Conservation (phyloP, 2,113 vertebrate species). For the Tragulus kanchil region DNA sequence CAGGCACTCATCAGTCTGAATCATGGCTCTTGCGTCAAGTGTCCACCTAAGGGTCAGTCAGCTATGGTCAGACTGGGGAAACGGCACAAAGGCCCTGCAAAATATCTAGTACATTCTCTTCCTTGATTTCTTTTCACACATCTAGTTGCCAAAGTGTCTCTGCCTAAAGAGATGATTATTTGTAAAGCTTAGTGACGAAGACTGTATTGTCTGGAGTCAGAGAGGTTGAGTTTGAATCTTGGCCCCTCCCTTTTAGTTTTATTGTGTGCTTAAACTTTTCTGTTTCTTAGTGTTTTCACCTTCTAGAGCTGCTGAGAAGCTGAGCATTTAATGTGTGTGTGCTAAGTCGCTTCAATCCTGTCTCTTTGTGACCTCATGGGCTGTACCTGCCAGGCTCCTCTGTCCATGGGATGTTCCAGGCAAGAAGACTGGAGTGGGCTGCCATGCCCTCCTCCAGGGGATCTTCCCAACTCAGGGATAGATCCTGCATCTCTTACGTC, state of each 20-base stretch:
- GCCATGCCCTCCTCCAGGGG: neutral
- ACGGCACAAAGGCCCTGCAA: neutral
- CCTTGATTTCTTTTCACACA: neutral
- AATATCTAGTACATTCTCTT: neutral
- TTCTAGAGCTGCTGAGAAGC: neutral
- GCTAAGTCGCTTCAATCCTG: neutral
- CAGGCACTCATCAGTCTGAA: neutral
- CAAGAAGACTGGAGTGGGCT: neutral
- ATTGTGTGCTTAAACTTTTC: neutral
- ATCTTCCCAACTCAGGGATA: neutral
- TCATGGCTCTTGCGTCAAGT: neutral
- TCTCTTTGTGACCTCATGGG: neutral
- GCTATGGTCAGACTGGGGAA: neutral
- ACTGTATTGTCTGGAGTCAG: neutral
- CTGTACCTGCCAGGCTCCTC: neutral
- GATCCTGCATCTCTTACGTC: rapidly evolving
- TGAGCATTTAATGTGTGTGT: neutral
- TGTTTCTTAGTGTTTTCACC: neutral
- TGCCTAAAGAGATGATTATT: neutral
- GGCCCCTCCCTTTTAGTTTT: neutral
- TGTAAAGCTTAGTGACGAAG: slow-evolving; percentile 10
- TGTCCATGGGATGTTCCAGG: neutral
- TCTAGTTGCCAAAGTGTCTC: neutral
- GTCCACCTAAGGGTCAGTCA: neutral
- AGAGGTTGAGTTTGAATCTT: neutral